Conservation (phyloP, 2,797 vertebrate genomes). For the Melanotaenia parkinsoni region DNA sequence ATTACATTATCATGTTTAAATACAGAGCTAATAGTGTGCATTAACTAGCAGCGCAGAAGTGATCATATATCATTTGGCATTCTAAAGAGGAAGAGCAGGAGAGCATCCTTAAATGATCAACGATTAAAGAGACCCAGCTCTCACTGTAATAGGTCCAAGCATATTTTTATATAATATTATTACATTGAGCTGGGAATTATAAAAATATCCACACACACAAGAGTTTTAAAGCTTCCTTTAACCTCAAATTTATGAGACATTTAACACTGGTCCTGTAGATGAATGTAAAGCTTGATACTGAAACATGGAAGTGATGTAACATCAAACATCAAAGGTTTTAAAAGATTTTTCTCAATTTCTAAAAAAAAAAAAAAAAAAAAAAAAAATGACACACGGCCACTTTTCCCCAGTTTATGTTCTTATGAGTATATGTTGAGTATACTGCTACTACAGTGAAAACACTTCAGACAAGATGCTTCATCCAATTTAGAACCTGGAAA, state of each 20-base stretch:
- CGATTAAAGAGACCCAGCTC: conserved; percentile 68
- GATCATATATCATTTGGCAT: conserved; percentile 78
- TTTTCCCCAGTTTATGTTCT: neutral
- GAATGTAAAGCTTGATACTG: conserved; percentile 18
- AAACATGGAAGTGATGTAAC: conserved; percentile 10
- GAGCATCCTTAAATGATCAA: conserved; percentile 80
- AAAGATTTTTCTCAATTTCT: neutral
- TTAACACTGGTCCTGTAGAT: conserved; percentile 2
- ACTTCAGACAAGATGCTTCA: conserved; percentile 80
- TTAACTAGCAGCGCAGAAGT: conserved; percentile 74
- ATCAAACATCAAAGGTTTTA: conserved; percentile 1
- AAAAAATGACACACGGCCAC: too few species aligned
- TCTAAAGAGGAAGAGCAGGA: conserved; percentile 68
- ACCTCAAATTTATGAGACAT: conserved; percentile 24
- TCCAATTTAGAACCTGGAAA: conserved; percentile 92
- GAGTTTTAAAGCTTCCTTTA: conserved; percentile 40
- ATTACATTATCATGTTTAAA: conserved; percentile 86
- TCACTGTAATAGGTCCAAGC: conserved; percentile 67
- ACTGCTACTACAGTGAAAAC: conserved; percentile 82
- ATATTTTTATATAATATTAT: conserved; percentile 35
- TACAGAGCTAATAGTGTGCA: conserved; percentile 83
- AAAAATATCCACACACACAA: conserved; percentile 28
- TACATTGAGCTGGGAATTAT: conserved; percentile 18
- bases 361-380: too few species aligned
- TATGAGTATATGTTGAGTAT: conserved; percentile 29